Conservation (phyloP, 2,113 vertebrate species). For the Narcine bancroftii region DNA sequence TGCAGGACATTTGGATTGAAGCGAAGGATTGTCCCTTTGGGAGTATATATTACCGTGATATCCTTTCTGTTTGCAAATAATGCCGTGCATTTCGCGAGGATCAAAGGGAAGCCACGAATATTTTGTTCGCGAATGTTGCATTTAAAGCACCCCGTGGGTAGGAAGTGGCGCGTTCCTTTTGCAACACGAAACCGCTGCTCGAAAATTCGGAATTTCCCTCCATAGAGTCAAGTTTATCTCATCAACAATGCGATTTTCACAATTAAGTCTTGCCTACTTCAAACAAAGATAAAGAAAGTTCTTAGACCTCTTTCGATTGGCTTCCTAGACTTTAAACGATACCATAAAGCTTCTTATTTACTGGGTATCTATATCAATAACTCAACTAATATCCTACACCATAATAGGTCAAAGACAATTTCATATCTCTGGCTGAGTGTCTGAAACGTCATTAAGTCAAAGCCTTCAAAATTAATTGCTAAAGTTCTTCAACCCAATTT, state of each 20-base stretch:
- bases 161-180: neutral
- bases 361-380: neutral
- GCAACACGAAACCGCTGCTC: neutral
- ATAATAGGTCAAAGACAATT: neutral
- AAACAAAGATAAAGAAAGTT: no score
- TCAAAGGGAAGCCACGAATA: neutral
- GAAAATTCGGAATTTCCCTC: neutral
- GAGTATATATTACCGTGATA: neutral
- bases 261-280: neutral
- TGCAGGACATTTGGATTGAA: neutral
- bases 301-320: neutral
- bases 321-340: neutral
- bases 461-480: neutral
- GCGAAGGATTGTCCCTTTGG: neutral
- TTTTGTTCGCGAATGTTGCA: neutral
- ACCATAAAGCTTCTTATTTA: neutral
- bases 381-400: neutral
- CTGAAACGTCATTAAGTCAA: neutral
- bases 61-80: neutral
- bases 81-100: neutral
- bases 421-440: neutral
- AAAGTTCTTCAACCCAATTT: neutral
- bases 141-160: neutral
- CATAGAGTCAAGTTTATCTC: neutral
- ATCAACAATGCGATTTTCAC: neutral